Evolutionary conservation across 1,140 invertebrate genomes (phyloP), one percentile per base, ranked within the genome.

Genomic region (Pseudoatta argentina): DNA sequence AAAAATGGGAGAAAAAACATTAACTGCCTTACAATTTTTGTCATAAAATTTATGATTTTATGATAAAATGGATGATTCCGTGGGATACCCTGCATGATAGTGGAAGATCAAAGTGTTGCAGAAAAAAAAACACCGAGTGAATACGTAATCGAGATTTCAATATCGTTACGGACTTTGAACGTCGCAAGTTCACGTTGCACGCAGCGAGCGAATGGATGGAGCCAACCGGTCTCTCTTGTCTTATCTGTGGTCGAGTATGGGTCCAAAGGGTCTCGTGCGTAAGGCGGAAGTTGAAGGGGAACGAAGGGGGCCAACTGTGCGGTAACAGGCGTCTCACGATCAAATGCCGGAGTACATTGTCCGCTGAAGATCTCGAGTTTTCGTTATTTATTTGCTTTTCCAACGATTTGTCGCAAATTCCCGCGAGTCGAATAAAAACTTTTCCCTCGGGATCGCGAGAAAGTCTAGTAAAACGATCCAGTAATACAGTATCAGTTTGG

Each of bases 161-260:
- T 78, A 88, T 85, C 59, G 30, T 24, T 4, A 16, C 59, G 88
- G 88, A 89, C 88, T 89, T 88, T 88, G 88, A 30, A 88, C 88
- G 55, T 61, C 51, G 66, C 69, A 48, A 27, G 18, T 57, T 73
- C 73, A 85, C 55, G 24, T 21, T 51, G 6, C 73, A 85, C 63
- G 48, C 21, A 57, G 10, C 14, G 30, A 51, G 63, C 44, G 53
- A 48, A 48, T 51, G 39, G 18, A 44, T 51, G 39, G 18, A 44
- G 18, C 27, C 53, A 14, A 55, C 57, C 67, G 27, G 39, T 76
- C 69, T 71, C 63, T 61, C 44, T 18, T 0, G 16, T 6, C 59
- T 78, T 75, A 73, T 86, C 79, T 57, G 51, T 21, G 57, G n/a
- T 64, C 53, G n/a, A 24, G 59, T 10, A 16, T 16, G 18, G 21